Percentiles rank a stretch among this genome's conserved stretches.
These are phyloP conservation scores for Marmota flaviventris DNA, from an alignment of 2,113 vertebrate species.

Conservation along the genomic window DNA sequence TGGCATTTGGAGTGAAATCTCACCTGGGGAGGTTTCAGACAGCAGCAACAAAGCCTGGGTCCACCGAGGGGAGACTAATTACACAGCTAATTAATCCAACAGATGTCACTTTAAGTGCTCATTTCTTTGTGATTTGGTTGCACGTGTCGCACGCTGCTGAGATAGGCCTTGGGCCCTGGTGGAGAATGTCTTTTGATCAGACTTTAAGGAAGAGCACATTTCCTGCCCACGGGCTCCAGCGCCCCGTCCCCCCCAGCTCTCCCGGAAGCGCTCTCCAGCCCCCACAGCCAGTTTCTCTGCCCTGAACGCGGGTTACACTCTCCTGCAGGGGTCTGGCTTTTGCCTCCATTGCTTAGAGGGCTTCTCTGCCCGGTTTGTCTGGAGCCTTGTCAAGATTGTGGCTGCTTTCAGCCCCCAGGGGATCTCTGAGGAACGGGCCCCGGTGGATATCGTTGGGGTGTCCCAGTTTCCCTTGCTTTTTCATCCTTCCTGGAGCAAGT, in stretches of 20 bases:
- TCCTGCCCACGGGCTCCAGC: neutral
- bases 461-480: accelerated
- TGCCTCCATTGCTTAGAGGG: neutral
- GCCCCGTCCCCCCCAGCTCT: neutral
- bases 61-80: conserved; percentile 85
- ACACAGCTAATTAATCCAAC: conserved; percentile 89
- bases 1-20: conserved; percentile 76
- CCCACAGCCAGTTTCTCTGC: neutral
- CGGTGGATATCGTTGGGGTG: accelerated
- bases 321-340: neutral
- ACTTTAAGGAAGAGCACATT: neutral
- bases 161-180: conserved; percentile 70
- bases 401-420: accelerated
- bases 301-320: accelerated
- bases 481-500: neutral
- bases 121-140: conserved; percentile 81
- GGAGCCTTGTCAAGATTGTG: neutral
- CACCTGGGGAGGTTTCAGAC: conserved; percentile 86
- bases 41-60: conserved; percentile 82
- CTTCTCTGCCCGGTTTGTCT: neutral
- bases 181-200: conserved; percentile 44
- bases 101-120: conserved; percentile 87
- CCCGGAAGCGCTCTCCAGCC: neutral
- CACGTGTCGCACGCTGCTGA: conserved; percentile 60
- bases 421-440: neutral